Percentiles rank a stretch among this genome's conserved stretches.
Conservation (phyloP, 2,113 vertebrate species). For the Microcebus jonahi region DNA sequence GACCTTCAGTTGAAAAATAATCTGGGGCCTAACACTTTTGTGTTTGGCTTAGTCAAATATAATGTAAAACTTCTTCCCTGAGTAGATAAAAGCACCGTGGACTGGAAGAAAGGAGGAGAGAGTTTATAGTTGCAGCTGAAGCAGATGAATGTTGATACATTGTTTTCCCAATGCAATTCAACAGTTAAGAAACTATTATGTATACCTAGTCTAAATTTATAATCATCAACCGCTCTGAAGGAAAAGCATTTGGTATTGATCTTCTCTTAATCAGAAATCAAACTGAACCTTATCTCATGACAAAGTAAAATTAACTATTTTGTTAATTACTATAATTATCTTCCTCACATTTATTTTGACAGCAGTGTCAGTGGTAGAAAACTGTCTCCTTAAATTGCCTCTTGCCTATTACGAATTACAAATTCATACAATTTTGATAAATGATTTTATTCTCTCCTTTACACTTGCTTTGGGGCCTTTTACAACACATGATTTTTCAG, state of each 20-base stretch:
- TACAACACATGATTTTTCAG: constrained; percentile 74
- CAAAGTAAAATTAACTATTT: constrained; percentile 86
- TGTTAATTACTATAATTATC: constrained; percentile 87
- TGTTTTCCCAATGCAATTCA: constrained; percentile 45
- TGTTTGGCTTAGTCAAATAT: constrained; percentile 43
- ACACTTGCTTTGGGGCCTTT: constrained; percentile 79
- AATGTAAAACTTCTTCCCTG: constrained; percentile 29
- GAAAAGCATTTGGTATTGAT: constrained; percentile 82
- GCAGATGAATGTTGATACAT: constrained; percentile 21
- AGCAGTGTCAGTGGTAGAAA: constrained; percentile 82
- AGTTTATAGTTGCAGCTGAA: neutral
- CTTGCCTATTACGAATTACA: constrained; percentile 85
- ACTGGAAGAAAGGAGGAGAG: constrained; percentile 36
- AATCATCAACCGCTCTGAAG: constrained; percentile 69
- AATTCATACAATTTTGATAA: constrained; percentile 85
- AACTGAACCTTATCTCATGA: constrained; percentile 82
- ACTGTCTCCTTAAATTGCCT: constrained; percentile 83
- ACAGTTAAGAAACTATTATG: constrained; percentile 58
- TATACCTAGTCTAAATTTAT: constrained; percentile 45
- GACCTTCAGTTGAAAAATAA: constrained; percentile 37
- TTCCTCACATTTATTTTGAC: constrained; percentile 84
- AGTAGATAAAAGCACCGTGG: constrained; percentile 31
- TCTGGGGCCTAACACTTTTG: neutral
- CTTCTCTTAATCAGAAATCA: constrained; percentile 82
- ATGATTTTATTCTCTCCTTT: constrained; percentile 82